Evolutionary conservation across 2,113 vertebrate species (phyloP), one percentile per base, ranked within the genome.

Genomic region (Dunckerocampus dactyliophorus): DNA sequence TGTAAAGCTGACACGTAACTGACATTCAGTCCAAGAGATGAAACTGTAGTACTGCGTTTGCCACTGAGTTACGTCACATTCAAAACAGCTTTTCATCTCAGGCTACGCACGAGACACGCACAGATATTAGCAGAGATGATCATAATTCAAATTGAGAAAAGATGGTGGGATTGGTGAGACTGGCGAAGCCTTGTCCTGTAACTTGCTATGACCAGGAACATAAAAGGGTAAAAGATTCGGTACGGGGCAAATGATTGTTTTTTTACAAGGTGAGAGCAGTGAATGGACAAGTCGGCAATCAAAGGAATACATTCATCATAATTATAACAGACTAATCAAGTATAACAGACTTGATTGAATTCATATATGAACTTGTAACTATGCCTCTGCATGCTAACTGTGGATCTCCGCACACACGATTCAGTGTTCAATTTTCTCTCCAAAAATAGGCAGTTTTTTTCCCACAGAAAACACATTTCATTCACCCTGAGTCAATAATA

Each of bases 211-310:
- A 75, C 62, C 45, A 46, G 34, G 43, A 39, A 71, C 67, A 66
- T 9, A 17, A 59, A 14, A 42, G 20, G 7, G 19, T 56, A n/a
- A n/a, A 65, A 45, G 6, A 28, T 47, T 51, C 67, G 55, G 42
- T 47, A 66, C 54, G 59, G 78, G 81, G 61, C 57, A 62, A 14
- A 46, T 67, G 20, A 63, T 74, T 86, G 86, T 86, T 88, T 84
- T 85, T 28, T 28, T 3, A 2, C 24, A 28, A 28, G 24, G 24
- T 28, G 24, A 28, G 24, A 28, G 5, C 24, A 28, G 24, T 28
- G 24, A n/a, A n/a, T n/a, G n/a, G n/a, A n/a, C n/a, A n/a, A n/a
- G n/a, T n/a, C n/a, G n/a, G n/a, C n/a, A n/a, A n/a, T n/a, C n/a
- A n/a, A n/a, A n/a, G n/a, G n/a, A n/a, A n/a, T n/a, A n/a, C n/a